These are phyloP conservation scores for Arrhamphus sclerolepis DNA, from an alignment of 2,797 vertebrate species.

Conservation along the genomic window DNA sequence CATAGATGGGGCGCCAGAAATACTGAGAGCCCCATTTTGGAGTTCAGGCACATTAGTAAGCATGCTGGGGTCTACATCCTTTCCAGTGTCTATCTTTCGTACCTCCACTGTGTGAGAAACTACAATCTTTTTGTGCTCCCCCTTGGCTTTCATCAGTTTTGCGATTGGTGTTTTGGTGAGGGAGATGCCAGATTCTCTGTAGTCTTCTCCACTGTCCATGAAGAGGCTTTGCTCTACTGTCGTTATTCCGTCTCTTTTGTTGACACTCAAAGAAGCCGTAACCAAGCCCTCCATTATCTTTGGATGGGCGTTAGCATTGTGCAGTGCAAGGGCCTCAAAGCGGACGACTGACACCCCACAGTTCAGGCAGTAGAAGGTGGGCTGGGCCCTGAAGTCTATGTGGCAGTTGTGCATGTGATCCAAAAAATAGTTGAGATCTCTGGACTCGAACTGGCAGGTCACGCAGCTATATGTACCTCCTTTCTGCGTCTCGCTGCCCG, in stretches of 20 bases:
- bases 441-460: constrained; percentile 88
- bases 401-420: constrained; percentile 93
- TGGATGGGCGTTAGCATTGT: constrained; percentile 87
- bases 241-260: constrained; percentile 84
- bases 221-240: constrained; percentile 89
- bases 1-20: constrained; percentile 85
- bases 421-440: constrained; percentile 90
- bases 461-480: constrained; percentile 87
- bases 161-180: constrained; percentile 96
- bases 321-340: constrained; percentile 90
- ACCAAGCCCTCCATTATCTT: constrained; percentile 75
- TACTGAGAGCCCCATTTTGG: constrained; percentile 81
- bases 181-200: constrained; percentile 87
- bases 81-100: constrained; percentile 75
- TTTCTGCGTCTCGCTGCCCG: constrained; percentile 69
- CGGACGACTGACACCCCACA: constrained; percentile 89
- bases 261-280: constrained; percentile 84
- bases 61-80: constrained; percentile 75
- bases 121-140: constrained; percentile 92
- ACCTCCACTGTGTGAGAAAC: constrained; percentile 89
- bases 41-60: constrained; percentile 80
- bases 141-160: constrained; percentile 94
- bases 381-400: constrained; percentile 90
- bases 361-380: constrained; percentile 87
- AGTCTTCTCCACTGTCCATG: constrained; percentile 77